Evolutionary conservation across 2,113 vertebrate genomes (phyloP), one percentile per base, ranked within the genome.

Genomic region (Scortum barcoo): DNA sequence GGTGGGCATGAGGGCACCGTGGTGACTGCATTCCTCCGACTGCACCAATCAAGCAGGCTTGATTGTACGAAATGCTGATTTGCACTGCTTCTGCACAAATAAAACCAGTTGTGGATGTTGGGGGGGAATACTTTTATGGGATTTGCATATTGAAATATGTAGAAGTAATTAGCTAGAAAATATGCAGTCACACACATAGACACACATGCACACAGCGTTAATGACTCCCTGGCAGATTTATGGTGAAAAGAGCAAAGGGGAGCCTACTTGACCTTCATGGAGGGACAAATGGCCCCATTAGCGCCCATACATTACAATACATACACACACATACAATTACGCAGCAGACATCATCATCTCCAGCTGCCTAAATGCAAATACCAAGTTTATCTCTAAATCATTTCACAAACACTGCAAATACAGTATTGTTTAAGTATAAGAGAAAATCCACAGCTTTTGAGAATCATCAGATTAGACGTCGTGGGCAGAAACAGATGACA

Each of bases 231-330:
- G 68, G 73, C 69, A 86, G 80, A 90, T 88, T 78, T 83, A 77
- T 54, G 77, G 66, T 26, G 81, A 88, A 80, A 1, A 74, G 87
- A 90, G 86, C 83, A 91, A 91, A 88, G 81, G 84, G 84, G 89
- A 92, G 79, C 78, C 83, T 81, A 92, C 89, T 93, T 93, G 89
- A 94, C 92, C 90, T 79, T 72, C 40, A 38, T 72, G 73, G 88
- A 67, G 89, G 86, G 80, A 94, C 89, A 93, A 92, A 94, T 82
- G 85, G 81, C 85, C 33, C 75, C 85, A 91, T 93, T 93, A 93
- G 87, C 42, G 60, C 72, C 76, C 78, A 88, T 85, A 89, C 90
- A 93, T 94, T 92, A 92, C 51, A 63, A 80, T 48, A 77, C 33
- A 60, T 12, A 74, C 57, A 66, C 62, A 82, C 72, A 70, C 74